Percentiles rank a stretch among this genome's conserved stretches.
phyloP scores from a whole-genome alignment of 2,888 invertebrate genomes.

The Alloscopus bannaensis region DNA sequence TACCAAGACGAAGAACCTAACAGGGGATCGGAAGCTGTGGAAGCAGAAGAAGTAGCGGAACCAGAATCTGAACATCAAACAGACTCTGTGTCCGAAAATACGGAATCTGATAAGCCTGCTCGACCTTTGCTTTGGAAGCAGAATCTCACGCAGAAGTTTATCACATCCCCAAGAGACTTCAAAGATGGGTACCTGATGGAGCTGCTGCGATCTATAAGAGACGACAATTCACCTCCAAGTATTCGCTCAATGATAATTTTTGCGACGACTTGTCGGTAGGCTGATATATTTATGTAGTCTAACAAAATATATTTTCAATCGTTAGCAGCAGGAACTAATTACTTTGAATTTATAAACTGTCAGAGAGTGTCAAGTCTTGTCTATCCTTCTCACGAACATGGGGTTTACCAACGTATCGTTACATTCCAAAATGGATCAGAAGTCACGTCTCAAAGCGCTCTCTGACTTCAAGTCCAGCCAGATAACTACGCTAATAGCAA shows the following conservation, averaged over 20 bases:
- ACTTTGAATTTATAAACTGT: constrained; percentile 9
- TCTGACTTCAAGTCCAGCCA: constrained; percentile 93
- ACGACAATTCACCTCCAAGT: constrained; percentile 75
- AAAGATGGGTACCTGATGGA: constrained; percentile 95
- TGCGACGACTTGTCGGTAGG: constrained; percentile 95
- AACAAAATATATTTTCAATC: neutral
- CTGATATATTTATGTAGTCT: constrained; percentile 18
- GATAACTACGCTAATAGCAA: constrained; percentile 92
- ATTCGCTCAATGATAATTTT: constrained; percentile 93
- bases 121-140: constrained; percentile 49
- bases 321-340: too few relatives aligned
- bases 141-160: constrained; percentile 57
- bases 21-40: too few relatives aligned
- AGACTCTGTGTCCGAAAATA: neutral
- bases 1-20: constrained; percentile 63
- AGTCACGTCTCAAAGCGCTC: constrained; percentile 88
- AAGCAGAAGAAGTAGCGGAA: too few relatives aligned
- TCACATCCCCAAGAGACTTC: constrained; percentile 85
- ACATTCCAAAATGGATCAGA: constrained; percentile 95
- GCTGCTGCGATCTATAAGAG: constrained; percentile 85
- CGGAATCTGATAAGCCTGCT: constrained; percentile 13
- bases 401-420: constrained; percentile 92
- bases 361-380: constrained; percentile 92
- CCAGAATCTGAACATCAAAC: neutral
- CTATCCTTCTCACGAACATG: constrained; percentile 90